phyloP scores from a whole-genome alignment of 2,888 invertebrate species.

The Lepidonotus clava region DNA sequence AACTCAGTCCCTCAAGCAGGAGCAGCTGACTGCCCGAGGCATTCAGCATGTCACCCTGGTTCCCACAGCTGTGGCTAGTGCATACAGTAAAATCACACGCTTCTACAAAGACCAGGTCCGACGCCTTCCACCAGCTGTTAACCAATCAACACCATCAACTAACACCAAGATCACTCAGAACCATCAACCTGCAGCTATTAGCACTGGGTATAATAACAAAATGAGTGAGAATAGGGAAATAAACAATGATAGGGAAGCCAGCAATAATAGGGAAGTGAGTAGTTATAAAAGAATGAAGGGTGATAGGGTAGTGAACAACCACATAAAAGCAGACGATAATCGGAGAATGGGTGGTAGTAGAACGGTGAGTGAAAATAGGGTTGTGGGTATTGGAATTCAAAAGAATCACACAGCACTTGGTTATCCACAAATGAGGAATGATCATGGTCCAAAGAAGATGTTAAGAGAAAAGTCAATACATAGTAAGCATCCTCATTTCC shows the following conservation, averaged over 20 bases:
- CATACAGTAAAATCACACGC: constrained; percentile 3
- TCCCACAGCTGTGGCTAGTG: not conserved
- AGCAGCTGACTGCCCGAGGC: not conserved
- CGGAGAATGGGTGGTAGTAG: too few species aligned
- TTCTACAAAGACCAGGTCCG: not conserved
- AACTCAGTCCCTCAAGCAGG: constrained; percentile 1
- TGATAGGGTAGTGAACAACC: not conserved
- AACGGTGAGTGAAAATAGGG: too few species aligned
- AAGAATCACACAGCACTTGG: too few species aligned
- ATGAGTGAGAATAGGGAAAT: not conserved
- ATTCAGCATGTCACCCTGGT: not conserved
- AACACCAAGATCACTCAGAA: too few species aligned
- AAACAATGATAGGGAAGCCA: not conserved
- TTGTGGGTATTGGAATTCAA: too few species aligned
- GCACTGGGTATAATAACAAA: not conserved
- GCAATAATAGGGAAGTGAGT: not conserved
- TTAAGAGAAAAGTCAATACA: not conserved
- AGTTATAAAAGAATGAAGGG: not conserved
- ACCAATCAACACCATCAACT: too few species aligned
- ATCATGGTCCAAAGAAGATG: not conserved
- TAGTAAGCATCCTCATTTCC: not conserved
- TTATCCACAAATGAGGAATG: too few species aligned
- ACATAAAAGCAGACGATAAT: too few species aligned
- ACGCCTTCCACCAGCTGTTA: not conserved
- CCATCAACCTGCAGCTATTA: not conserved